Base-by-base conservation (phyloP, 2,113 vertebrate genomes). In the Probosciger aterrimus region DNA sequence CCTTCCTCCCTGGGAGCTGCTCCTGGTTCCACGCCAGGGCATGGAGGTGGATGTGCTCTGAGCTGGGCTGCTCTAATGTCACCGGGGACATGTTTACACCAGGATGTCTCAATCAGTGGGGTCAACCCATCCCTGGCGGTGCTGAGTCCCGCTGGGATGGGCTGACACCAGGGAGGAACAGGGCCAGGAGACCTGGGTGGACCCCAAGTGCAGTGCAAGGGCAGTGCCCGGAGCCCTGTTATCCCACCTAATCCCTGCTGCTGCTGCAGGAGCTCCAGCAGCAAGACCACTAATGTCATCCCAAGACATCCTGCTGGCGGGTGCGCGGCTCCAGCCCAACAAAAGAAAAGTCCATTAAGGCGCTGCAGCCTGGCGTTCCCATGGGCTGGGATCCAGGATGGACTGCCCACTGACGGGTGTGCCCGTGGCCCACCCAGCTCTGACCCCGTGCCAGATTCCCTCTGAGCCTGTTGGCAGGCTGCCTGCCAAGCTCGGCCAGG, bases 301-400 rank as follows among this genome's bases (percentile, higher is more conserved):
- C 88, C 95, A 91, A 92, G 84, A 82, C 78, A 95, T 97, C 96
- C 96, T 95, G 92, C 93, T 84, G 85, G 87, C 65, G 43, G 62
- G 57, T 14, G 50, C 4, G 1, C 12, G 0, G 76, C 80, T 33
- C 2, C 9, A 63, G 65, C 87, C 81, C 77, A 15, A 87, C 92
- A 93, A 85, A 93, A 69, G 96, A 59, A 63, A 94, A 95, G 69
- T 60, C 70, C 85, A 75, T 93, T 46, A 89, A 70, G 60, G 53
- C 2, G 0, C 68, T 39, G 67, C 57, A 70, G 87, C 69, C 81
- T 64, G 78, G 92, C 3, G 84, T 95, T 96, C 92, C 92, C 95
- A 86, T 0, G 37, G 96, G 92, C 93, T 2, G 3, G 70, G 46
- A 59, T 93, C 93, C 93, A 96, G 93, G 25, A 60, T 16, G 31